Percentiles rank a stretch among this genome's conserved stretches.
Evolutionary conservation across 2,888 invertebrate species (phyloP).

Genomic region (Synanthedon formicaeformis): DNA sequence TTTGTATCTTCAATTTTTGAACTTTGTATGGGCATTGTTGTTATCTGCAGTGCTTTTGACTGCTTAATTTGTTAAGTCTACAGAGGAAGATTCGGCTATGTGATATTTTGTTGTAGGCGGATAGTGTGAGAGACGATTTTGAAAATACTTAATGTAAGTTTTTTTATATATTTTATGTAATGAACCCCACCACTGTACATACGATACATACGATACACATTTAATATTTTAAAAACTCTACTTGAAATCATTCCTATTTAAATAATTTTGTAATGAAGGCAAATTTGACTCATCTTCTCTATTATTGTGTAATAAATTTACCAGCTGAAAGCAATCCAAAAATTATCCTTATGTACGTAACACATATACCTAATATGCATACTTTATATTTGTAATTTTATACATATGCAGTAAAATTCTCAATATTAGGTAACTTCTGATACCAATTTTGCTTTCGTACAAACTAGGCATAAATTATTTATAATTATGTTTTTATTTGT

Average conservation of each 20-base stretch:
- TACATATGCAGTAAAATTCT: too few relatives aligned
- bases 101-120: constrained; percentile 1
- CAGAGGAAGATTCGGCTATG: neutral
- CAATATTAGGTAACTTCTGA: neutral
- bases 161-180: neutral
- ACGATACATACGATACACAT: neutral
- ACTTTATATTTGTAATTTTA: too few relatives aligned
- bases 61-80: neutral
- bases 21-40: too few relatives aligned
- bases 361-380: too few relatives aligned
- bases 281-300: too few relatives aligned
- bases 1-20: too few relatives aligned
- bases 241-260: neutral
- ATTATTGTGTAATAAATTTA: too few relatives aligned
- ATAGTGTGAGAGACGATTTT: neutral
- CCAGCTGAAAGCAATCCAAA: too few relatives aligned
- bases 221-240: neutral
- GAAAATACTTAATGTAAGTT: neutral
- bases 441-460: neutral
- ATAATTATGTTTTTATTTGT: neutral
- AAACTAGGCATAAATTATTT: neutral
- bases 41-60: neutral
- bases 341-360: too few relatives aligned
- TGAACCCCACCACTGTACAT: neutral
- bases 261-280: too few relatives aligned